Conservation (phyloP, 2,888 invertebrate genomes). For the Thereva unica region DNA sequence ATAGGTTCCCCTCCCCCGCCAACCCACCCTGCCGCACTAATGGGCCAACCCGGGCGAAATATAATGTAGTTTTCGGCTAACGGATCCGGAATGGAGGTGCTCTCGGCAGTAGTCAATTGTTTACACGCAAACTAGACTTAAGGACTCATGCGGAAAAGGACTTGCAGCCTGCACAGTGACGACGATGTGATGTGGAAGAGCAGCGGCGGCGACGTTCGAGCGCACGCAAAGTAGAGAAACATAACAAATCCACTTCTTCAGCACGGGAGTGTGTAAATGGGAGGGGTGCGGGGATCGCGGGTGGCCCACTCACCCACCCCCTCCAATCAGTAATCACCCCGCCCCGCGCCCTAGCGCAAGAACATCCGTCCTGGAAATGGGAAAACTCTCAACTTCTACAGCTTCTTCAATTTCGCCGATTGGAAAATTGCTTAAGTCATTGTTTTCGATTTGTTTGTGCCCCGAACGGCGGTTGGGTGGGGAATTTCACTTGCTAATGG, state of each 20-base stretch:
- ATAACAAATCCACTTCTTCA: not conserved
- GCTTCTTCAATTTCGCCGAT: conserved; percentile 31
- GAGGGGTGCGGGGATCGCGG: not conserved
- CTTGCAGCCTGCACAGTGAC: conserved; percentile 18
- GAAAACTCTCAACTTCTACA: conserved; percentile 30
- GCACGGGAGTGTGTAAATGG: conserved; percentile 16
- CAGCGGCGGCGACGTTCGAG: conserved; percentile 6
- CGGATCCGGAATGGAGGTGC: conserved; percentile 5
- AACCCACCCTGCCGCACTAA: not conserved
- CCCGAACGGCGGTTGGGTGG: conserved; percentile 10
- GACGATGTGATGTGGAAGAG: not conserved
- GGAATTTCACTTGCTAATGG: conserved; percentile 32
- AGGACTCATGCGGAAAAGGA: not conserved
- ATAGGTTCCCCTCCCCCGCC: conserved; percentile 31
- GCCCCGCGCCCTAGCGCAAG: not conserved
- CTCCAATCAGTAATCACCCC: no score
- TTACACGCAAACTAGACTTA: conserved; percentile 36
- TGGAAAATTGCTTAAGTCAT: conserved; percentile 33
- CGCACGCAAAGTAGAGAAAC: not conserved
- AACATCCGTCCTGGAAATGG: conserved; percentile 27
- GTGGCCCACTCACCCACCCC: no score
- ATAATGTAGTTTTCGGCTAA: conserved; percentile 1
- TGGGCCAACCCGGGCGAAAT: no score
- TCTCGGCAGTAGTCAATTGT: conserved; percentile 36
- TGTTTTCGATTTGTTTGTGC: conserved; percentile 26